Evolutionary conservation across 2,888 invertebrate species (phyloP).

Genomic region (Melipona bicolor): DNA sequence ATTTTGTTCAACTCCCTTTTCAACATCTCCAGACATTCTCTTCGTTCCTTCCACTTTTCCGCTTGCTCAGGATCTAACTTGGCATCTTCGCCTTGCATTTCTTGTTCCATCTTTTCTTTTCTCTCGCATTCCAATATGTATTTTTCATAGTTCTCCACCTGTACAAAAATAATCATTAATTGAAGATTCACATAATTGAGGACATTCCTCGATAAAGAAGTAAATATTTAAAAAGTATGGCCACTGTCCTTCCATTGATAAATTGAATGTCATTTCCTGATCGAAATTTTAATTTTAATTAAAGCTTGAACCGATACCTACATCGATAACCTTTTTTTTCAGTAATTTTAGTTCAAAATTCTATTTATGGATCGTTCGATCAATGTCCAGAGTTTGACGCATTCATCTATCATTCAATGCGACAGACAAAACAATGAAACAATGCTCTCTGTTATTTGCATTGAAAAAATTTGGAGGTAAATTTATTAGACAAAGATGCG

Average conservation of each 20-base stretch:
- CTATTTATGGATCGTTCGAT: background rate
- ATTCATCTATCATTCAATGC: background rate
- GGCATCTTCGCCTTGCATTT: constrained; percentile 34
- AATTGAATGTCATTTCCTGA: too few species aligned
- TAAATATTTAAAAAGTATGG: background rate
- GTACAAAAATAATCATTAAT: background rate
- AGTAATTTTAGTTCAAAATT: background rate
- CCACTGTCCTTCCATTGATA: too few species aligned
- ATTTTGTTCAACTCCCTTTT: constrained; percentile 80
- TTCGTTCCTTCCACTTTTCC: constrained; percentile 80
- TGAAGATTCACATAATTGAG: background rate
- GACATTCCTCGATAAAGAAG: background rate
- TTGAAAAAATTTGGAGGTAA: background rate
- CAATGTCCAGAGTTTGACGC: background rate
- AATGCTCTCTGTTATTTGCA: background rate
- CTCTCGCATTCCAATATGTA: constrained; percentile 80
- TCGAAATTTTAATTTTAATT: too few species aligned
- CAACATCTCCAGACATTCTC: constrained; percentile 80
- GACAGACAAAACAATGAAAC: background rate
- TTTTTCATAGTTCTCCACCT: constrained; percentile 80
- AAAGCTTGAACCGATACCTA: too few species aligned
- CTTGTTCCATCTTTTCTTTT: constrained; percentile 69
- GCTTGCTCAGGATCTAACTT: constrained; percentile 47
- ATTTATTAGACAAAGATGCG: background rate
- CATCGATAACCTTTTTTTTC: too few species aligned